A percentile compares a stretch with the other conserved stretches of the same genome.
These are phyloP conservation scores for Oreocharis arfaki DNA, from an alignment of 2,113 vertebrate genomes.

Conservation along the genomic window DNA sequence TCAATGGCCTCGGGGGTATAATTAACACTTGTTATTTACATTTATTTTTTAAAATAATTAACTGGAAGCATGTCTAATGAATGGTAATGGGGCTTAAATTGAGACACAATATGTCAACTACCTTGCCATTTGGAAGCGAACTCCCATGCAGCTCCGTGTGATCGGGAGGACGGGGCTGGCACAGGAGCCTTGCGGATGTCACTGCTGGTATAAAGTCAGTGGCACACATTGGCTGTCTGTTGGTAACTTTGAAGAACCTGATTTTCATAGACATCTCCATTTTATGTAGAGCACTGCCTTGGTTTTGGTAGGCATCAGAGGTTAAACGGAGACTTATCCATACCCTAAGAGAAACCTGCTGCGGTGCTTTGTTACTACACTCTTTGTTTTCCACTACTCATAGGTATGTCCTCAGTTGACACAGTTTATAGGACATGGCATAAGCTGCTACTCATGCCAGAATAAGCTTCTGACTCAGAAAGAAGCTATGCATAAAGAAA, in stretches of 20 bases:
- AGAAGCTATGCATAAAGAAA: constrained; percentile 46
- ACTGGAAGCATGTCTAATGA: constrained; percentile 46
- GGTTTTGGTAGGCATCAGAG: not conserved
- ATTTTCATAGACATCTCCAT: not conserved
- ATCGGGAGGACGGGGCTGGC: not conserved
- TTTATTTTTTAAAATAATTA: constrained; percentile 65
- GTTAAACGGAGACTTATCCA: not conserved
- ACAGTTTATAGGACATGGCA: constrained; percentile 44
- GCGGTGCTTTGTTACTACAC: not conserved
- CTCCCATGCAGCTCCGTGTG: not conserved
- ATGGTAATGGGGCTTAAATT: constrained; percentile 51
- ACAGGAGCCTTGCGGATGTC: not conserved
- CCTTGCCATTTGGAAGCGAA: constrained; percentile 26
- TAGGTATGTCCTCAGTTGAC: constrained; percentile 47
- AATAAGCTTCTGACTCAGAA: constrained; percentile 54
- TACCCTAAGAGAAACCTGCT: not conserved
- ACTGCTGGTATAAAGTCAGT: not conserved
- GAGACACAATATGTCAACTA: constrained; percentile 52
- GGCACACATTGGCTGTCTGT: not conserved
- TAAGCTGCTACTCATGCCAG: constrained; percentile 7
- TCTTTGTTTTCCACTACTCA: not conserved
- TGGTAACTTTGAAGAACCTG: not conserved
- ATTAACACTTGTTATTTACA: constrained; percentile 67
- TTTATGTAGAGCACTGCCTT: not conserved
- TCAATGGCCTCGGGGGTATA: constrained; percentile 23